phyloP scores from a whole-genome alignment of 1,140 invertebrate species.

The Brachionus manjavacas region DNA sequence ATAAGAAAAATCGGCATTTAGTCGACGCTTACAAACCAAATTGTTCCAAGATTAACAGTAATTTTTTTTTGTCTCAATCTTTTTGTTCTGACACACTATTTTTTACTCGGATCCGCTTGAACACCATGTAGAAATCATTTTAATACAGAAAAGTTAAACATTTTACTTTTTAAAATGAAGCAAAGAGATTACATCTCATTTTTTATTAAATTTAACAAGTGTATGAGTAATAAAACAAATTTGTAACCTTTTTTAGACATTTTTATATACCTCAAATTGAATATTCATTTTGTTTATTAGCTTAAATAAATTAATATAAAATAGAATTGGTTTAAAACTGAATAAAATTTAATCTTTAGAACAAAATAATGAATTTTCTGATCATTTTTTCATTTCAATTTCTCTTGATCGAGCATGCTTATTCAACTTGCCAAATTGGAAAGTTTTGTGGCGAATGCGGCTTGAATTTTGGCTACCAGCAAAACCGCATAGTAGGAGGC shows the following conservation, averaged over 20 bases:
- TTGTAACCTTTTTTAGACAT: neutral
- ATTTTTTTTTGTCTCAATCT: too few species aligned
- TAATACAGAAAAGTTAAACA: too few species aligned
- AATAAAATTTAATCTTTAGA: neutral
- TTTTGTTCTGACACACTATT: too few species aligned
- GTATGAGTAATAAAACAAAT: neutral
- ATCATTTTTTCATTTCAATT: neutral
- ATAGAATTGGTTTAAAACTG: neutral
- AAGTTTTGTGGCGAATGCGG: constrained; percentile 13
- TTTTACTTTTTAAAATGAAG: too few species aligned
- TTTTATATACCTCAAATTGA: neutral
- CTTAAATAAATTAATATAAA: neutral
- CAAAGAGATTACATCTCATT: too few species aligned
- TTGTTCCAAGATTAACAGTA: too few species aligned
- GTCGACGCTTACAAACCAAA: too few species aligned
- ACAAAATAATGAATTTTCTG: neutral
- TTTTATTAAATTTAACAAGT: too few species aligned
- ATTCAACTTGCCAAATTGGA: neutral
- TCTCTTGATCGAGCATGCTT: neutral
- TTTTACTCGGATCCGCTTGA: too few species aligned
- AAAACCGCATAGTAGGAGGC: constrained; percentile 42
- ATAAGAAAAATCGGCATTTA: too few species aligned
- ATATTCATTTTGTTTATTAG: neutral
- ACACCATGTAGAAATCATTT: too few species aligned
- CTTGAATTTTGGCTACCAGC: neutral